Base-by-base conservation (phyloP, 2,888 invertebrate species). In the Oconnorella tubifera region DNA sequence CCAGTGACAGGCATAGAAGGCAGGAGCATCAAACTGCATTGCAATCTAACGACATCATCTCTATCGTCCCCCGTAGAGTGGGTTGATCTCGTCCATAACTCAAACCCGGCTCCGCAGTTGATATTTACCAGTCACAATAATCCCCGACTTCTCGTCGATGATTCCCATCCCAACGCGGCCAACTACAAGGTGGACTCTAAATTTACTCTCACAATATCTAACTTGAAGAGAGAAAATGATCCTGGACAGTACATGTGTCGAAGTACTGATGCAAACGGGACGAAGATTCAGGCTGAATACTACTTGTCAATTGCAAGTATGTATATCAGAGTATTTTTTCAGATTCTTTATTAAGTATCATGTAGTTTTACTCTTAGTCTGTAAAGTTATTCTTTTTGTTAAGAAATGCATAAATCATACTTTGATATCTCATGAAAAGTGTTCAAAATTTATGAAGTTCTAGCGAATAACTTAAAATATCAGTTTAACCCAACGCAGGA, bases 41-140 rank as follows among this genome's bases (percentile, higher is more conserved):
- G 53, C 53, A 40, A 19, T 19, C 19, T 19, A 19, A 19, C 40
- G 10, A 40, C 40, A 14, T 14, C 6, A 19, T 6, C 10, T 6
- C 10, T 14, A 14, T 14, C 10, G 19, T 19, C 40, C 40, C 40
- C 40, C 0, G 60, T 60, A n/a, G 60, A 60, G 50, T 60, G 60
- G 60, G 10, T 60, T 2, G 60, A 60, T 19, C 3, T 33, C n/a
- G 60, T 60, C 50, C 31, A 48, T 27, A 48, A 49, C 25, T 60
- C 60, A 2, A 48, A 27, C 1, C 25, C 28, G 14, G 48, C 48
- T n/a, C 60, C 60, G 4, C 49, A 48, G 31, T 28, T 28, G 29
- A 60, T 60, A 14, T 60, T 60, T 31, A 14, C 4, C 48, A 60
- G 29, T 29, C 28, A n/a, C n/a, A 25, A 60, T 32, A 60, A 60